Percentiles rank a stretch among this genome's conserved stretches.
Evolutionary conservation across 2,888 invertebrate genomes (phyloP).

Genomic region (Idaea straminata): DNA sequence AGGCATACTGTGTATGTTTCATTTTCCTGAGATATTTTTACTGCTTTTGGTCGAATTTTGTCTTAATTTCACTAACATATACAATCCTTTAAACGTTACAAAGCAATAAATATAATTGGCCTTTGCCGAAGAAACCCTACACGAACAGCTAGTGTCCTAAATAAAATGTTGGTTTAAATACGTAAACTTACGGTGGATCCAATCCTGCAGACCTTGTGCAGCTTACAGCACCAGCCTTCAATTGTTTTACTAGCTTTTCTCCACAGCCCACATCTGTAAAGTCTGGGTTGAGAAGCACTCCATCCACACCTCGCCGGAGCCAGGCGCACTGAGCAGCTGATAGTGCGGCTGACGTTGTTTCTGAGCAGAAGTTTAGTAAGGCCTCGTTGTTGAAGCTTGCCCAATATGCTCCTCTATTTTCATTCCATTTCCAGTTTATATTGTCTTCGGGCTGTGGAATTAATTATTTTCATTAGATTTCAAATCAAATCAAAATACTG

Average conservation of each 20-base stretch:
- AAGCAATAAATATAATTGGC: no score
- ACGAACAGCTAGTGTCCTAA: not conserved
- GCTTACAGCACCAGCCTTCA: constrained; percentile 53
- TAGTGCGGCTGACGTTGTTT: constrained; percentile 46
- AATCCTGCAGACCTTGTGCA: constrained; percentile 52
- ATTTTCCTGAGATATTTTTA: no score
- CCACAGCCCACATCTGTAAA: constrained; percentile 49
- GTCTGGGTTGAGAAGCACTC: constrained; percentile 59
- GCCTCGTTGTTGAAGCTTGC: constrained; percentile 48
- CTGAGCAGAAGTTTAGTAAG: constrained; percentile 61
- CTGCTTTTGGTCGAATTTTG: no score
- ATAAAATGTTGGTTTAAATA: not conserved
- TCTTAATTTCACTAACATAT: no score
- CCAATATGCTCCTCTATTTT: constrained; percentile 48
- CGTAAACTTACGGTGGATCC: constrained; percentile 56
- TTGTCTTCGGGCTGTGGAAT: constrained; percentile 33
- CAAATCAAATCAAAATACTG: not conserved
- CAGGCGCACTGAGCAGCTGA: constrained; percentile 57
- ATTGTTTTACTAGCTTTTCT: constrained; percentile 48
- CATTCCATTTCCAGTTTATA: constrained; percentile 55
- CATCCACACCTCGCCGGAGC: constrained; percentile 58
- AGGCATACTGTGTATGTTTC: no score
- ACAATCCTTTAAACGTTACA: no score
- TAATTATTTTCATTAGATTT: not conserved
- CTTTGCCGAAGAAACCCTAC: no score